Percentiles rank a stretch among this genome's conserved stretches.
These are phyloP conservation scores for Montipora efflorescens DNA, from an alignment of 64 coral and sea anemone species.

Conservation along the genomic window DNA sequence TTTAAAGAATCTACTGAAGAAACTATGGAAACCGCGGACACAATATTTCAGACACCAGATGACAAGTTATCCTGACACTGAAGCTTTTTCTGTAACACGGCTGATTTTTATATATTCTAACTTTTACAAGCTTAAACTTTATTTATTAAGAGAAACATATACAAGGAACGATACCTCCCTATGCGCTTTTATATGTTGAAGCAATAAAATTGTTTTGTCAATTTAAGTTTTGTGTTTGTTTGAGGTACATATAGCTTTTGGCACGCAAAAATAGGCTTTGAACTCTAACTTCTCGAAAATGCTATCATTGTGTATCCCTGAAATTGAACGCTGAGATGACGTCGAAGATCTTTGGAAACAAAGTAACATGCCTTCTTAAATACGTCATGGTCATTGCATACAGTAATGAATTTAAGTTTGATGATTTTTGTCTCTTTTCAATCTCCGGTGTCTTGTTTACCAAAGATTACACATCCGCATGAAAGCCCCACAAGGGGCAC, in stretches of 20 bases:
- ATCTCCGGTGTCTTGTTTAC: too few species aligned
- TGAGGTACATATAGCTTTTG: too few species aligned
- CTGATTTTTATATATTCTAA: neutral
- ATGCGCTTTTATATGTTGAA: neutral
- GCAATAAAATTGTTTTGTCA: neutral
- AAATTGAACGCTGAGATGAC: too few species aligned
- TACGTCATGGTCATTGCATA: neutral
- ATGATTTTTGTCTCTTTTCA: too few species aligned
- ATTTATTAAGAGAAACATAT: neutral
- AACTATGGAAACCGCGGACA: neutral
- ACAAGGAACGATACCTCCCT: neutral
- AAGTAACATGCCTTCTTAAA: neutral
- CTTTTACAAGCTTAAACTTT: neutral
- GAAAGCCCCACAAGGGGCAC: too few species aligned
- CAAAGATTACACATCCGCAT: too few species aligned
- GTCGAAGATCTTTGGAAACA: too few species aligned
- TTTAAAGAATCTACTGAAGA: neutral
- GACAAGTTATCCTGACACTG: neutral
- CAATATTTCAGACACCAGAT: neutral
- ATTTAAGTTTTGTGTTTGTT: neutral
- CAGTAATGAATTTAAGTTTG: neutral
- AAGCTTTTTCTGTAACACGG: neutral
- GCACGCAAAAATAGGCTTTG: too few species aligned
- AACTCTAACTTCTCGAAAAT: too few species aligned
- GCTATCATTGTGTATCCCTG: too few species aligned